Evolutionary conservation across 2,797 vertebrate species (phyloP).

Genomic region (Aerospiza tachiro): DNA sequence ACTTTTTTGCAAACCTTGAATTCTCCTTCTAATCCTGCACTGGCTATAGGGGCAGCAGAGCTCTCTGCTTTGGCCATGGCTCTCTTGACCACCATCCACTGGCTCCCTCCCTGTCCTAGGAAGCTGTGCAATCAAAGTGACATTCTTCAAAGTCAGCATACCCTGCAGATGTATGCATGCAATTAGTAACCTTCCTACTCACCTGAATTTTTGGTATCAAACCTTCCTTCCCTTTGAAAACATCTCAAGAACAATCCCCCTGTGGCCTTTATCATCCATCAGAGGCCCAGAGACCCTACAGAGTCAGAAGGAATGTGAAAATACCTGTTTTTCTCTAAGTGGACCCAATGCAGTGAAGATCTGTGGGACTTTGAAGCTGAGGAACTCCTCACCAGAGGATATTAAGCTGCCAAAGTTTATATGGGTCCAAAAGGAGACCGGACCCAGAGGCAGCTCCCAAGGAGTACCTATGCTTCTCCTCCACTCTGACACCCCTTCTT

Average conservation of each 20-base stretch:
- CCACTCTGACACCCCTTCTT: background rate
- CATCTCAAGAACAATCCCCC: background rate
- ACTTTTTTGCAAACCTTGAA: background rate
- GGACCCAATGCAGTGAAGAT: background rate
- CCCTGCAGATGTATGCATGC: background rate
- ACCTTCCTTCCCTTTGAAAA: background rate
- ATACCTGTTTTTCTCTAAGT: background rate
- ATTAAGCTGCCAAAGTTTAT: background rate
- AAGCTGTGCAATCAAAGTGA: background rate
- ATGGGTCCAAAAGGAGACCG: background rate
- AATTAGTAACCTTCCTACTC: background rate
- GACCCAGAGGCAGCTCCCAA: background rate
- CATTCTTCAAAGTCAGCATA: background rate
- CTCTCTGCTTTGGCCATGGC: background rate
- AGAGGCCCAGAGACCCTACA: background rate
- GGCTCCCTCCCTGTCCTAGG: background rate
- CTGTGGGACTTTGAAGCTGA: background rate
- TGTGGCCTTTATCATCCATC: background rate
- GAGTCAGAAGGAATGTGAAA: background rate
- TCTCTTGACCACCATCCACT: background rate
- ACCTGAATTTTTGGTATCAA: background rate
- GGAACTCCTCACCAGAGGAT: background rate
- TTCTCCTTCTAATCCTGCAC: background rate
- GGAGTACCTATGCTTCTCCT: fast-evolving
- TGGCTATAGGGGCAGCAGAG: background rate